These are phyloP conservation scores for Tryphoninae sp. DNA, from an alignment of 2,888 invertebrate genomes.

Conservation along the genomic window DNA sequence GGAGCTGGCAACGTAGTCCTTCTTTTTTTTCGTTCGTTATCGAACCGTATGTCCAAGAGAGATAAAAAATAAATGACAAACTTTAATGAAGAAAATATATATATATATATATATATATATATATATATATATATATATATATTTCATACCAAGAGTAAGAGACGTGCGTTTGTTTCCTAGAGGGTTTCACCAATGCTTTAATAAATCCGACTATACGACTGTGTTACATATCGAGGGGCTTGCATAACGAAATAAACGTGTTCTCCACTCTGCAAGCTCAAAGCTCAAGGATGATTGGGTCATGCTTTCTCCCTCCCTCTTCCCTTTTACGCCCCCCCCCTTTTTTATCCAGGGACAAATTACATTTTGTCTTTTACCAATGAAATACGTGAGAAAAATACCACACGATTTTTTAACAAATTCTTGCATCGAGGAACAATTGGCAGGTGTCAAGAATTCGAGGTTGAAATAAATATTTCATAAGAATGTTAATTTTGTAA, in stretches of 20 bases:
- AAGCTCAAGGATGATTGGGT: constrained; percentile 46
- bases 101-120: no score
- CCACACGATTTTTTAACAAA: no score
- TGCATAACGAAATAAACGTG: constrained; percentile 51
- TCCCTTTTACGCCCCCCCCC: not conserved
- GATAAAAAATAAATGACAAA: not conserved
- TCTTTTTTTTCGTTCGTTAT: constrained; percentile 25
- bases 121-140: no score
- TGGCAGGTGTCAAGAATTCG: no score
- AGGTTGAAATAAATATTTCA: no score
- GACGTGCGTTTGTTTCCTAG: not conserved
- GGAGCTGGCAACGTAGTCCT: constrained; percentile 78
- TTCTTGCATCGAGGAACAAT: no score
- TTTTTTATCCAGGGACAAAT: constrained; percentile 40
- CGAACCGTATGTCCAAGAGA: not conserved
- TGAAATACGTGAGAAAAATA: not conserved
- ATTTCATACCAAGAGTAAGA: not conserved
- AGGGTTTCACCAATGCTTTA: constrained; percentile 1
- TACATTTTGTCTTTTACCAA: constrained; percentile 39
- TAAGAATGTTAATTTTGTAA: no score
- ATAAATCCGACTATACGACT: constrained; percentile 11
- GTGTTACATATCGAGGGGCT: constrained; percentile 19
- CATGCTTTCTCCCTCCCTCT: constrained; percentile 13
- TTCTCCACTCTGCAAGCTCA: constrained; percentile 13
- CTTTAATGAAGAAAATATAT: not conserved